Evolutionary conservation across 2,113 vertebrate genomes (phyloP), one percentile per base, ranked within the genome.

Genomic region (Sturnus vulgaris): DNA sequence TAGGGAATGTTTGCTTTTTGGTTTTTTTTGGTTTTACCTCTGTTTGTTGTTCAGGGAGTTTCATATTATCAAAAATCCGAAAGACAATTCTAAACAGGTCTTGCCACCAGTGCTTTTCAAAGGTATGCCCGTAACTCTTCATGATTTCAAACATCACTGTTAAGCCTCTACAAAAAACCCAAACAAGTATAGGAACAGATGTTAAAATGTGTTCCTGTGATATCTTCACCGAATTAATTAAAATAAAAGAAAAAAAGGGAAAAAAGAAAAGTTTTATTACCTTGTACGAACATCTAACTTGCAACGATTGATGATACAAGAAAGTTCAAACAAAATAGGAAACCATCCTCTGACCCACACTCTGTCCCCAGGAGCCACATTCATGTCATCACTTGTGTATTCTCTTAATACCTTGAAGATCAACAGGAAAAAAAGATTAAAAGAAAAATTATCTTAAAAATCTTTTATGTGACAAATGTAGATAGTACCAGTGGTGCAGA

Each of bases 71-170:
- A 63, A 99, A 99, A 97, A 99, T 99, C 57, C 99, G 98, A 97
- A 99, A 99, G 82, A 99, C 98, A 35, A 99, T 99, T 90, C 99
- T 98, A 95, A 99, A 99, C 73, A 99, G 98, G 97, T 99, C 99
- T 71, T 99, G 99, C 99, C 99, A 99, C 99, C 99, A 99, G 87
- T 99, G 99, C 76, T 99, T 99, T 97, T 99, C 99, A 91, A 99
- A 99, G 27, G 99, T 99, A 92, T 98, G 98, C 13, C 99, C 99
- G 1, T 99, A 99, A 93, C 99, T 99, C 97, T 99, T 99, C 99
- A 99, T 99, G 94, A 99, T 99, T 98, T 99, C 99, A 96, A 99
- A 99, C 99, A 99, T 99, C 85, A 99, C 99, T 0, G 99, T 99
- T 90, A 99, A 98, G 49, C 99, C 99, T 94, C 99, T 99, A 96